Percentiles rank a stretch among this genome's conserved stretches.
phyloP scores from a whole-genome alignment of 2,888 invertebrate species.

The Synanthedon andrenaeformis region DNA sequence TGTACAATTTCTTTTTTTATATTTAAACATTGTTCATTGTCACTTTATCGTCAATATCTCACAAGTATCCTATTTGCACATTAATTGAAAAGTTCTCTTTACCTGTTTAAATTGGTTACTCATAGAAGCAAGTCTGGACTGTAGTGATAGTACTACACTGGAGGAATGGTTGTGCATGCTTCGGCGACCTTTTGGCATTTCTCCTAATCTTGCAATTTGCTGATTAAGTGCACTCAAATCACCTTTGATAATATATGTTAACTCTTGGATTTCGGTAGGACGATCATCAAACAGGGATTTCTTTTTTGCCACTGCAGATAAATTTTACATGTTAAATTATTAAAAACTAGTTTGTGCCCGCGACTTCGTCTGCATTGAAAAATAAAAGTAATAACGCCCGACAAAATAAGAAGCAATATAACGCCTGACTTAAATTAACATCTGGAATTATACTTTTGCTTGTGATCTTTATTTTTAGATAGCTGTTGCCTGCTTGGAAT shows the following conservation, averaged over 20 bases:
- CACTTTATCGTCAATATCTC: too few species aligned
- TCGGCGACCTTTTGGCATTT: conserved; percentile 81
- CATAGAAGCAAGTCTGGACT: conserved; percentile 96
- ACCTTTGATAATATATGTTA: conserved; percentile 97
- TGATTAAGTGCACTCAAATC: conserved; percentile 95
- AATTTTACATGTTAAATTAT: neutral
- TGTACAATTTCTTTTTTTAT: too few species aligned
- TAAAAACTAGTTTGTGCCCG: neutral
- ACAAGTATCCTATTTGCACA: too few species aligned
- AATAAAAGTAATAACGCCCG: neutral
- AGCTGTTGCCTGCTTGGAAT: too few species aligned
- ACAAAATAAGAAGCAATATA: neutral
- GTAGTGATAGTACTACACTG: conserved; percentile 91
- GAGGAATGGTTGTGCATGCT: conserved; percentile 93
- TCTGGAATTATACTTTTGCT: too few species aligned
- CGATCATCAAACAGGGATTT: conserved; percentile 97
- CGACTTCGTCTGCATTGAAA: neutral
- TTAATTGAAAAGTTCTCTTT: conserved; percentile 5
- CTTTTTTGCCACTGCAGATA: conserved; percentile 90
- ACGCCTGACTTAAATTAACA: neutral
- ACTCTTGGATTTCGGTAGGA: conserved; percentile 95
- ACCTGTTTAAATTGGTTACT: conserved; percentile 96
- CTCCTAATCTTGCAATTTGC: conserved; percentile 93
- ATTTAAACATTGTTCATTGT: too few species aligned
- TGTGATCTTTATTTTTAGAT: too few species aligned